These are phyloP conservation scores for Rhinoderma darwinii DNA, from an alignment of 2,113 vertebrate genomes.

Conservation along the genomic window DNA sequence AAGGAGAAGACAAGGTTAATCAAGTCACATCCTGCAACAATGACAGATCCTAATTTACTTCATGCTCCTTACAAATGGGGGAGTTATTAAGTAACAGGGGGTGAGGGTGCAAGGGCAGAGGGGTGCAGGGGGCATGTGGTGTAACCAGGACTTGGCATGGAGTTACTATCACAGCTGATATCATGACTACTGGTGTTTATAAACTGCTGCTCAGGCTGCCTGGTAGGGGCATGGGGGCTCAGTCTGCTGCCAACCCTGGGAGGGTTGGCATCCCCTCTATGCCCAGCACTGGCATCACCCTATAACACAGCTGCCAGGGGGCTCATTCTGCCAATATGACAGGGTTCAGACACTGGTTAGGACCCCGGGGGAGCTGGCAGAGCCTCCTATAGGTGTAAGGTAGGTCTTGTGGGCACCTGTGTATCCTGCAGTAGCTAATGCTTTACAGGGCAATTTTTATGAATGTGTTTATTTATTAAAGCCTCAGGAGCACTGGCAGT, in stretches of 20 bases:
- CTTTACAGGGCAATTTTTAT: too few relatives aligned
- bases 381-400: background rate
- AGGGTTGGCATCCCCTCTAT: background rate
- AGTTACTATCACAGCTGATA: background rate
- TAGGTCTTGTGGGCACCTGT: background rate
- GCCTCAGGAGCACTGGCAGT: too few relatives aligned
- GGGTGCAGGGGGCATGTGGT: background rate
- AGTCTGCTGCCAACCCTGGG: background rate
- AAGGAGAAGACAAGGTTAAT: constrained; percentile 67
- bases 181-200: background rate
- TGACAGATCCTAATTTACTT: constrained; percentile 75
- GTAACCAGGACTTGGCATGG: background rate
- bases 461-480: too few relatives aligned
- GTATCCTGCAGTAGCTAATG: too few relatives aligned
- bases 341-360: background rate
- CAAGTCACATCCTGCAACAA: constrained; percentile 79
- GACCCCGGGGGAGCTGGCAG: background rate
- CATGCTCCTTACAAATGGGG: constrained; percentile 74
- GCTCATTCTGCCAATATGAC: background rate
- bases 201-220: background rate
- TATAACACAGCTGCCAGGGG: background rate
- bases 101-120: background rate
- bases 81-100: background rate
- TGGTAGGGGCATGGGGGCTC: background rate
- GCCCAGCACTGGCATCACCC: too few relatives aligned